Evolutionary conservation across 2,888 invertebrate species (phyloP).

Genomic region (Abrostola tripartita): DNA sequence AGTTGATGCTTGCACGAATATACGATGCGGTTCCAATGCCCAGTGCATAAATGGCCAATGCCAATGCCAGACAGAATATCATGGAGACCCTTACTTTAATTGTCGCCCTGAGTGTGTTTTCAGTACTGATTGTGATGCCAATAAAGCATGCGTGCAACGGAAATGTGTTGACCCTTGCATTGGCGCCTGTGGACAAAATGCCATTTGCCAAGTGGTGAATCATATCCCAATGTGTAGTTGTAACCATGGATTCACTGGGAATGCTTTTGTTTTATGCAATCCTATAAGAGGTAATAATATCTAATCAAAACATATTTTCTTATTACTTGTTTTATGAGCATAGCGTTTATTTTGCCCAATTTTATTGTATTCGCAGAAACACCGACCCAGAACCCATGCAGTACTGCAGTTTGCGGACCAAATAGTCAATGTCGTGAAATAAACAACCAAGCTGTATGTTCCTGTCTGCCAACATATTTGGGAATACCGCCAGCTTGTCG

Average conservation of each 20-base stretch:
- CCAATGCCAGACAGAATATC: slow-evolving; percentile 91
- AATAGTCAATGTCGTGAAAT: slow-evolving; percentile 90
- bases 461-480: slow-evolving; percentile 91
- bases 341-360: slow-evolving; percentile 5
- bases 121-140: slow-evolving; percentile 91
- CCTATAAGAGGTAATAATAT: slow-evolving; percentile 86
- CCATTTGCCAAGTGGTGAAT: slow-evolving; percentile 89
- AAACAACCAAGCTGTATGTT: slow-evolving; percentile 91
- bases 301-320: neutral
- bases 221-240: slow-evolving; percentile 92
- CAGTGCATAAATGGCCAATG: slow-evolving; percentile 91
- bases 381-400: slow-evolving; percentile 88
- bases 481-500: slow-evolving; percentile 92
- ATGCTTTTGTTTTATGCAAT: slow-evolving; percentile 82
- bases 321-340: neutral
- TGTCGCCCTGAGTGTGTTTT: slow-evolving; percentile 94
- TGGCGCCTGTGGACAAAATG: slow-evolving; percentile 91
- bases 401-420: slow-evolving; percentile 92
- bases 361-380: slow-evolving; percentile 62
- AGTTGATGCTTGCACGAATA: slow-evolving; percentile 91
- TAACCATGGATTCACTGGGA: slow-evolving; percentile 90
- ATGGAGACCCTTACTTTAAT: slow-evolving; percentile 92
- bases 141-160: slow-evolving; percentile 91
- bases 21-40: slow-evolving; percentile 91
- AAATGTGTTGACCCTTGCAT: slow-evolving; percentile 93